These are phyloP conservation scores for Cyanocitta stelleri DNA, from an alignment of 2,113 vertebrate species.

Conservation along the genomic window DNA sequence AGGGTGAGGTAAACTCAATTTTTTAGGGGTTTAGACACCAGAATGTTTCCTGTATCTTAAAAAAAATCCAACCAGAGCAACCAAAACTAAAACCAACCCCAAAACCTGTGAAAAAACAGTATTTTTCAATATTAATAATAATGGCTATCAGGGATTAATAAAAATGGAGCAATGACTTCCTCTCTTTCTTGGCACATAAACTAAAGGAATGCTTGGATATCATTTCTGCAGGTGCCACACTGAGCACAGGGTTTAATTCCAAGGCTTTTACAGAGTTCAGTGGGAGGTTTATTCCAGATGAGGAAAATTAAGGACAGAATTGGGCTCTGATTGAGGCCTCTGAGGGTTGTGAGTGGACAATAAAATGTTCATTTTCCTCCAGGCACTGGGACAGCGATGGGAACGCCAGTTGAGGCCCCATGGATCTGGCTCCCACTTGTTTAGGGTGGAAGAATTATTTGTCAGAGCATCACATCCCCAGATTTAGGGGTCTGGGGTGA, in stretches of 20 bases:
- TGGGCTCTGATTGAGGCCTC: background rate
- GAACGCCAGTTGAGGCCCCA: background rate
- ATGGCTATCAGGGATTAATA: background rate
- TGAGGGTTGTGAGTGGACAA: background rate
- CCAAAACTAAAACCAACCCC: background rate
- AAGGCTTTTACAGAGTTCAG: background rate
- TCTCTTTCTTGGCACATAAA: background rate
- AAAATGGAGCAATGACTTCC: background rate
- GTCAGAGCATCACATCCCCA: too few relatives aligned
- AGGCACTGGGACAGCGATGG: background rate
- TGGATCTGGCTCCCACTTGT: background rate
- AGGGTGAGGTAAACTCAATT: background rate
- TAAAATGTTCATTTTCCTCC: background rate
- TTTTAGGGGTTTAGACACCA: background rate
- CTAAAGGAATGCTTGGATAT: too few relatives aligned
- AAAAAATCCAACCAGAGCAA: background rate
- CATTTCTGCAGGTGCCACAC: background rate
- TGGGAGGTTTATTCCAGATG: background rate
- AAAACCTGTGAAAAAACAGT: background rate
- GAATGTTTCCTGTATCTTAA: background rate
- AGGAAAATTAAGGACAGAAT: background rate
- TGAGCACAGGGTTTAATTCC: background rate
- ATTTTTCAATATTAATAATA: background rate
- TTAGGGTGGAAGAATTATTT: background rate
- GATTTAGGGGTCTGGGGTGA: too few relatives aligned